Evolutionary conservation across 2,888 invertebrate genomes (phyloP).

Genomic region (Kuschelorhynchus macadamiae): DNA sequence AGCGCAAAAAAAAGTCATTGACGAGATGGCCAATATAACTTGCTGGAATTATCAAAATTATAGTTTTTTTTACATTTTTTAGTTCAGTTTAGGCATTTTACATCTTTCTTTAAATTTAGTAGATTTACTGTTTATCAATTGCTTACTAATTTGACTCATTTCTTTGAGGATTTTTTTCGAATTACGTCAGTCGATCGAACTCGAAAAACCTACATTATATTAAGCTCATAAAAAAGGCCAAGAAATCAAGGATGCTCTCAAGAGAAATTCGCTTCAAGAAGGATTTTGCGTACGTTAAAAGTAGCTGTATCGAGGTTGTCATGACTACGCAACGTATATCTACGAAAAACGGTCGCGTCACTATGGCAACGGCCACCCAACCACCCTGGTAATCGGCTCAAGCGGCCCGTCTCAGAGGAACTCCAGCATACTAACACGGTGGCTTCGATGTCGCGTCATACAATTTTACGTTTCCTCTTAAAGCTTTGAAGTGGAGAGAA

Average conservation of each 20-base stretch:
- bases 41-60: too few species aligned
- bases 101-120: too few species aligned
- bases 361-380: constrained; percentile 58
- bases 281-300: constrained; percentile 37
- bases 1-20: too few species aligned
- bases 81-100: too few species aligned
- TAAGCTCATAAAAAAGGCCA: background rate
- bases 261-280: constrained; percentile 20
- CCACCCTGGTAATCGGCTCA: constrained; percentile 63
- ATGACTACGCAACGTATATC: constrained; percentile 45
- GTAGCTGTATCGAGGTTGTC: constrained; percentile 27
- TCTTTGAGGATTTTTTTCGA: too few species aligned
- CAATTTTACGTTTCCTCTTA: constrained; percentile 44
- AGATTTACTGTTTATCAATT: too few species aligned
- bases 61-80: too few species aligned
- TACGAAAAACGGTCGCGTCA: constrained; percentile 43
- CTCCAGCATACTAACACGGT: constrained; percentile 51
- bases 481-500: constrained; percentile 22
- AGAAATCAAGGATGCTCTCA: constrained; percentile 14
- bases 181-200: too few species aligned
- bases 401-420: constrained; percentile 49
- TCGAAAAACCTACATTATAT: too few species aligned
- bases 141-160: too few species aligned
- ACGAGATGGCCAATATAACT: too few species aligned
- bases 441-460: constrained; percentile 48